A percentile compares a stretch with the other conserved stretches of the same genome.
Evolutionary conservation across 2,888 invertebrate species (phyloP).

Genomic region (Idaea aversata): DNA sequence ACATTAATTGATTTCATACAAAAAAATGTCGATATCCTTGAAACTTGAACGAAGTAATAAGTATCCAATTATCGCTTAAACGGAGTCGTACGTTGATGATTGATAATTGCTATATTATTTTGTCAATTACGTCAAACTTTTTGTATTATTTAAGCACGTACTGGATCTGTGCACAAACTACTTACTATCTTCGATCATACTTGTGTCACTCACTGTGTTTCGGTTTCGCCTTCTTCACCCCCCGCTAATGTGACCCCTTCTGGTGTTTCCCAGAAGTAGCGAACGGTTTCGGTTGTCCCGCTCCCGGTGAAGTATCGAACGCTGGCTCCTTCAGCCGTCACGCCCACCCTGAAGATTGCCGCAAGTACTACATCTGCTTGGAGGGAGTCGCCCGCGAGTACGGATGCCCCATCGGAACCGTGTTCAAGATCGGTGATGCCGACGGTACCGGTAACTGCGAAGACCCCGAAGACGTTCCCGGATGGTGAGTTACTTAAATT

Average conservation of each 20-base stretch:
- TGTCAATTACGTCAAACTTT: neutral
- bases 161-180: slow-evolving; percentile 11
- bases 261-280: slow-evolving; percentile 88
- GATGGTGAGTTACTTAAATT: slow-evolving; percentile 86
- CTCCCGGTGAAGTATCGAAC: slow-evolving; percentile 89
- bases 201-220: slow-evolving; percentile 31
- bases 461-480: slow-evolving; percentile 97
- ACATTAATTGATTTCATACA: neutral
- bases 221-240: slow-evolving; percentile 52
- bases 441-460: slow-evolving; percentile 96
- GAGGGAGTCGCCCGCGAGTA: slow-evolving; percentile 95
- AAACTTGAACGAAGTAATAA: slow-evolving; percentile 25
- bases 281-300: slow-evolving; percentile 93
- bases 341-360: slow-evolving; percentile 96
- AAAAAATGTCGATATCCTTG: slow-evolving; percentile 22
- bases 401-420: slow-evolving; percentile 97
- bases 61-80: slow-evolving; percentile 7
- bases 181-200: neutral
- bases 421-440: slow-evolving; percentile 95
- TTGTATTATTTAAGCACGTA: slow-evolving; percentile 10
- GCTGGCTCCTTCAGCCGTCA: slow-evolving; percentile 96
- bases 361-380: slow-evolving; percentile 96
- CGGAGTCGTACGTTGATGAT: slow-evolving; percentile 9
- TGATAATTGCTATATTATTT: neutral
- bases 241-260: slow-evolving; percentile 58